Evolutionary conservation across 2,113 vertebrate genomes (phyloP), one percentile per base, ranked within the genome.

Genomic region (Hippoglossus stenolepis): DNA sequence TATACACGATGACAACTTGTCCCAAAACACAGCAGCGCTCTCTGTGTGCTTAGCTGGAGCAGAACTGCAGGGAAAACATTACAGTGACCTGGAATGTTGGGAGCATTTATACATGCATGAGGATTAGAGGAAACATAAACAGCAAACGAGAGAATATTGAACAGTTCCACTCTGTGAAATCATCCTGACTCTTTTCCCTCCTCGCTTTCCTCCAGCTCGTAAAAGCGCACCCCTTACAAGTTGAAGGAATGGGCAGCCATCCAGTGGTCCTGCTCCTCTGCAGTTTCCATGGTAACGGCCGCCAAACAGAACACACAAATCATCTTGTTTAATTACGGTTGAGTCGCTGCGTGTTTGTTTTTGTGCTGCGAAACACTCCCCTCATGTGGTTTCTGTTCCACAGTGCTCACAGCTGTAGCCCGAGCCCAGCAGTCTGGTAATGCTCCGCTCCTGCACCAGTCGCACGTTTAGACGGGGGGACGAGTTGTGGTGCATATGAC

Each of bases 251-350:
- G 94, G 94, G 89, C 86, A 79, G 73, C 65, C 75, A 93, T 86
- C 90, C 91, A 92, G 85, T 91, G 84, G 84, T 90, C 84, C 88
- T 93, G 86, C 92, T 95, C 82, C 91, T 95, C 82, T 94, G 93
- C 88, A 86, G 93, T 95, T 87, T 95, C 91, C 93, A 93, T 66
- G 93, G 94, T 95, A 95, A 93, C 60, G 17, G 1, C 80, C 77
- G 89, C 91, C 91, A 91, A 93, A 94, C 87, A 90, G 86, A 83
- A 92, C 88, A 92, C 90, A 90, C 86, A 92, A 89, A 88, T 90
- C 86, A 85, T 84, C 81, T 47, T 62, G 82, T 91, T 90, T 91
- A 90, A 92, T 91, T 87, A 87, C 17, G 85, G 62, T 78, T 69
- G 80, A 89, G 83, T 87, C 57, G 80, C 80, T 65, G 72, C 68